Percentiles rank a stretch among this genome's conserved stretches.
Evolutionary conservation across 2,797 vertebrate genomes (phyloP).

Genomic region (Neosilurus mollespiculum): DNA sequence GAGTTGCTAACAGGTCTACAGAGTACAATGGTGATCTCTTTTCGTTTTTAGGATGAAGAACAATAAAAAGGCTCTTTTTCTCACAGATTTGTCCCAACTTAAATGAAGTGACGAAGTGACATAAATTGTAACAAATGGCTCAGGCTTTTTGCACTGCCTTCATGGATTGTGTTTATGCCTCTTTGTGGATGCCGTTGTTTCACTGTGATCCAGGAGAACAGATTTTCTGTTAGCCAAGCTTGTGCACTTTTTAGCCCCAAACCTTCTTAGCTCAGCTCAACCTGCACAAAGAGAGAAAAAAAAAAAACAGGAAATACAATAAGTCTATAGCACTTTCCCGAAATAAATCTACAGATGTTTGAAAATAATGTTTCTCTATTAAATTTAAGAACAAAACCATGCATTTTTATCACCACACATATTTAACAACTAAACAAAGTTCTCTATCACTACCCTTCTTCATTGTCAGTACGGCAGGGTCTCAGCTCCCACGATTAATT

Average conservation of each 20-base stretch:
- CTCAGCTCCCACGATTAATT: neutral
- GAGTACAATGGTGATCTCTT: neutral
- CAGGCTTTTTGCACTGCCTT: constrained; percentile 16
- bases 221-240: constrained; percentile 13
- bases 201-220: constrained; percentile 17
- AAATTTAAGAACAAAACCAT: constrained; percentile 9
- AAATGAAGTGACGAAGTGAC: constrained; percentile 14
- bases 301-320: constrained; percentile 10
- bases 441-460: neutral
- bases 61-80: neutral
- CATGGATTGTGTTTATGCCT: neutral
- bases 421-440: neutral
- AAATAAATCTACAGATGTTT: neutral
- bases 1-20: neutral
- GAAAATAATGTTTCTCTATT: neutral
- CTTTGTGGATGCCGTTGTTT: neutral
- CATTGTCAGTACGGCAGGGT: constrained; percentile 5
- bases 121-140: constrained; percentile 32
- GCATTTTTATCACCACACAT: neutral
- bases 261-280: constrained; percentile 19
- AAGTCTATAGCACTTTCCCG: neutral
- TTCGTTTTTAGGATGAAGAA: neutral
- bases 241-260: constrained; percentile 9
- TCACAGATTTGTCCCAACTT: neutral
- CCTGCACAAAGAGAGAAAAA: constrained; percentile 33